phyloP scores from a whole-genome alignment of 2,113 vertebrate genomes.

The Microcebus ravelobensis region DNA sequence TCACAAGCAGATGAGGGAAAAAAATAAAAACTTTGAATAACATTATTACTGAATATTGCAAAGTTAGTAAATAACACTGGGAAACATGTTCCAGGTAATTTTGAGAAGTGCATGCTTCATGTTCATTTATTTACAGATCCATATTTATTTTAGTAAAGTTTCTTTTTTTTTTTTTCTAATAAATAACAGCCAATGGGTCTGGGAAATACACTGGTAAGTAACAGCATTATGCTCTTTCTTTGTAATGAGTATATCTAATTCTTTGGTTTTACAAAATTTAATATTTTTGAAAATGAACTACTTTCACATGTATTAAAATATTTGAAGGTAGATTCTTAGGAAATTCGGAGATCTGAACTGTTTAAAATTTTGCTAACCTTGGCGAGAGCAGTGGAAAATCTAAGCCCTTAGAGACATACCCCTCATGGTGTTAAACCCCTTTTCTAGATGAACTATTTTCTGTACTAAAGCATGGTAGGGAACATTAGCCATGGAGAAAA shows the following conservation, averaged over 20 bases:
- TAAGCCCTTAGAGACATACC: neutral
- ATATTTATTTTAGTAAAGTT: neutral
- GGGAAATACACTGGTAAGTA: neutral
- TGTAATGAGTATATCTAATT: neutral
- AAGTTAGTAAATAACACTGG: slow-evolving; percentile 31
- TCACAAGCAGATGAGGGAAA: neutral
- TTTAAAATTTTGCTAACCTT: neutral
- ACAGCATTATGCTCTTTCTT: neutral
- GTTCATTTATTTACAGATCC: slow-evolving; percentile 30
- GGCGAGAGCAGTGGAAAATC: neutral
- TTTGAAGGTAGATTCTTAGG: neutral
- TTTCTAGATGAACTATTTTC: neutral
- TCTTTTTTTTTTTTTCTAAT: slow-evolving; percentile 6
- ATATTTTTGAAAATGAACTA: neutral
- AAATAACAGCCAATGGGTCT: neutral
- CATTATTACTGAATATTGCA: slow-evolving; percentile 41
- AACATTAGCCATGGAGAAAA: neutral
- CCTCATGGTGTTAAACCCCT: neutral
- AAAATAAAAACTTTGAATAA: slow-evolving; percentile 28
- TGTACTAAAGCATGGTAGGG: neutral
- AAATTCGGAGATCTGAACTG: neutral
- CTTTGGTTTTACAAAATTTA: neutral
- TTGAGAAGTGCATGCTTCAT: slow-evolving; percentile 12
- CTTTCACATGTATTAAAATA: neutral
- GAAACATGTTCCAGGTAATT: slow-evolving; percentile 18